Evolutionary conservation across 2,797 vertebrate species (phyloP), one percentile per base, ranked within the genome.

Genomic region (Gastrophryne carolinensis): DNA sequence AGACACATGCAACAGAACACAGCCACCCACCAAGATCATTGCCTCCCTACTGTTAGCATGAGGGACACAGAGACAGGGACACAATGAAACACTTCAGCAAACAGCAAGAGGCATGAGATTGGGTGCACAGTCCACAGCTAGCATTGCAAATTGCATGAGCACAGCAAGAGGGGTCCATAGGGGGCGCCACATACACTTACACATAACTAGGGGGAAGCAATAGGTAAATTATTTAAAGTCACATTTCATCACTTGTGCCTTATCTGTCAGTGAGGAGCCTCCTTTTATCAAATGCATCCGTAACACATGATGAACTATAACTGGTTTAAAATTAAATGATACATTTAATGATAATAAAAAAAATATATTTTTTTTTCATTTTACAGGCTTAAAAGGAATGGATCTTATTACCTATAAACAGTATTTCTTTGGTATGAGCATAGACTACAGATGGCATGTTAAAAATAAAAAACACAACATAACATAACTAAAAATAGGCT

Each of bases 261-360:
- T 69, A 67, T 67, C 34, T 74, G 21, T 75, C 57, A 64, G 84
- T 85, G 84, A 84, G 76, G 74, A 73, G 63, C 71, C 70, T 72
- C 80, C 75, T 67, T 81, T 54, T 74, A 49, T 21, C 21, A 73
- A 58, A 56, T 13, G 27, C 57, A 76, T 78, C 85, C 85, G n/a
- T n/a, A n/a, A n/a, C n/a, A n/a, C n/a, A n/a, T n/a, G n/a, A n/a
- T n/a, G n/a, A n/a, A n/a, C n/a, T n/a, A n/a, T n/a, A n/a, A n/a
- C n/a, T n/a, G n/a, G n/a, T n/a, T n/a, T n/a, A n/a, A n/a, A n/a
- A n/a, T n/a, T n/a, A n/a, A n/a, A n/a, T n/a, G n/a, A n/a, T n/a
- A n/a, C n/a, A n/a, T n/a, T n/a, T n/a, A n/a, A n/a, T n/a, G n/a
- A n/a, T n/a, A n/a, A n/a, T n/a, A n/a, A n/a, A n/a, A n/a, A n/a